Base-by-base conservation (phyloP, 37 sponge, comb jelly and placozoan genomes). In the Lycopodina hypogea region DNA sequence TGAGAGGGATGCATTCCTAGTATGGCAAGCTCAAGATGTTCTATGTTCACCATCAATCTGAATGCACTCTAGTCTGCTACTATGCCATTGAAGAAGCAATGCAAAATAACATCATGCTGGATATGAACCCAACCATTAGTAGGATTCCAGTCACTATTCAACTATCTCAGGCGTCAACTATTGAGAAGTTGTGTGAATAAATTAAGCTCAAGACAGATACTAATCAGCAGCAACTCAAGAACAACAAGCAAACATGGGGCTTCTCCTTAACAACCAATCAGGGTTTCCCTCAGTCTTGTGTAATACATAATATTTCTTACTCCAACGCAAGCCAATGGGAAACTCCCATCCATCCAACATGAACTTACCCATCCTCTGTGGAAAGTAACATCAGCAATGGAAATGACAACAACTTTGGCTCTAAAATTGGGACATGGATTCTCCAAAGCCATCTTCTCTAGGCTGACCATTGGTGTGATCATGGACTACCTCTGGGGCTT, bases 1-100 rank as follows among this genome's bases (percentile, higher is more conserved):
- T 92, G 35, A 69, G 81, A 32, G 88, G 80, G 24, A 51, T 68
- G 42, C 84, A 81, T 69, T 56, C 61, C 29, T 78, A 84, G 56
- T 81, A 59, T 81, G 92, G 92, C 11, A 53, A 37, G n/a, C 34
- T 80, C 2, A 58, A 72, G 67, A 68, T 8, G 40, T 81, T 61
- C 50, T 56, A 63, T 60, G 35, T 84, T 19, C 58, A 48, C 32
- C 61, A 77, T 22, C 34, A 24, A 21, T 36, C 52, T 33, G 82
- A 81, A 30, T 60, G 17, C 32, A 81, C 76, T 29, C 40, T 92
- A 1, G 64, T 87, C n/a, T 62, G 73, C 41, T 92, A 76, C 78
- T 28, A 3, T 6, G 39, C 62, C 33, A 77, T 59, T 0, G 84
- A 83, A 32, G 78, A 92, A 28, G 78, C 85, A 21, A 64, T 72